Evolutionary conservation across 2,113 vertebrate genomes (phyloP).

Genomic region (Pachypanchax playfairii): DNA sequence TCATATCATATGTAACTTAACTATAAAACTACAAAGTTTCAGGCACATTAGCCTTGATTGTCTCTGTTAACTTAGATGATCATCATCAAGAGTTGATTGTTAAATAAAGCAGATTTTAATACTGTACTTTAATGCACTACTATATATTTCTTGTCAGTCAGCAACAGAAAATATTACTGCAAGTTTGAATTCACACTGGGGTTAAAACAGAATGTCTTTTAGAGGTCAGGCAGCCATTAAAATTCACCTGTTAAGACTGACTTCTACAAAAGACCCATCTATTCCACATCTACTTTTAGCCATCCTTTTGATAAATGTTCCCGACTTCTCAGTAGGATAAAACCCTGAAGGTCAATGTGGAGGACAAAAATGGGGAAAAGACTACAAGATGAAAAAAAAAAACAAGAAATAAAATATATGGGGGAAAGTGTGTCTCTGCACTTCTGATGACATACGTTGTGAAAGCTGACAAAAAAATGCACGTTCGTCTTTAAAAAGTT

Average conservation of each 20-base stretch:
- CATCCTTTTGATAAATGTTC: slow-evolving; percentile 81
- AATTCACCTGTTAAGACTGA: slow-evolving; percentile 59
- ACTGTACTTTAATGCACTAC: slow-evolving; percentile 33
- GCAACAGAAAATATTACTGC: slow-evolving; percentile 52
- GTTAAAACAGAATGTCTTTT: slow-evolving; percentile 31
- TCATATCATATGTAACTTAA: neutral
- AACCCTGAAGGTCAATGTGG: slow-evolving; percentile 79
- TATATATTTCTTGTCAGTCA: slow-evolving; percentile 46
- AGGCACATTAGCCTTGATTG: neutral
- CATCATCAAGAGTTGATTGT: too few relatives aligned
- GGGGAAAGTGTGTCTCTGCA: slow-evolving; percentile 32
- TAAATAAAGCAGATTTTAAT: too few relatives aligned
- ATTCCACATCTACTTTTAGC: slow-evolving; percentile 56
- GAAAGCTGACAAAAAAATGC: slow-evolving; percentile 79
- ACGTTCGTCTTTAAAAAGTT: slow-evolving; percentile 69
- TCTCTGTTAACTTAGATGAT: neutral
- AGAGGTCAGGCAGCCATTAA: slow-evolving; percentile 47
- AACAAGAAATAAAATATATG: slow-evolving; percentile 32
- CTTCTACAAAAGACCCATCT: slow-evolving; percentile 74
- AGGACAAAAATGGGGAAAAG: slow-evolving; percentile 17
- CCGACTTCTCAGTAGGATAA: slow-evolving; percentile 78
- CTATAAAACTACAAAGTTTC: neutral
- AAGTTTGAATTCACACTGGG: slow-evolving; percentile 31
- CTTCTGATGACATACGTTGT: slow-evolving; percentile 76
- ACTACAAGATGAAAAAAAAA: slow-evolving; percentile 23